Percentiles rank a stretch among this genome's conserved stretches.
Conservation (phyloP, 1,140 invertebrate species). For the Alviniconcha marisindica region DNA sequence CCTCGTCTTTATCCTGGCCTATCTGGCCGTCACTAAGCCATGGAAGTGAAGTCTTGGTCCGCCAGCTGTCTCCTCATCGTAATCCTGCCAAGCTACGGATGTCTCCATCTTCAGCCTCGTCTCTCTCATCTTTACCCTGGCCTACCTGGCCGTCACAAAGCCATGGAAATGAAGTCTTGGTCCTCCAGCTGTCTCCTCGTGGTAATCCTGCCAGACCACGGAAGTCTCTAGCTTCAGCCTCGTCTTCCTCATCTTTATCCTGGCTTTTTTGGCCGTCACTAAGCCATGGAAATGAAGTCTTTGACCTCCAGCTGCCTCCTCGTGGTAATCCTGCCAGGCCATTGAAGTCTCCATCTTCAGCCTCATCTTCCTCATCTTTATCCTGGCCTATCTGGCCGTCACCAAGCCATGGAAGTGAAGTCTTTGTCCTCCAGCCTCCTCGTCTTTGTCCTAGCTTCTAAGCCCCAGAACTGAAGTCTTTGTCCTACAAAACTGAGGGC, state of each 20-base stretch:
- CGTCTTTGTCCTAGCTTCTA: no score
- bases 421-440: no score
- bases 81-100: no score
- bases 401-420: conserved; percentile 34
- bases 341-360: no score
- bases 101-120: conserved; percentile 49
- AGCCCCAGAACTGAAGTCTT: no score
- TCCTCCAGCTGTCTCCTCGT: no score
- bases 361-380: conserved; percentile 41
- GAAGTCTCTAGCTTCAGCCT: no score
- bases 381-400: conserved; percentile 43
- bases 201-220: no score
- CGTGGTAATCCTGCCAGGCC: no score
- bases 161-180: conserved; percentile 36
- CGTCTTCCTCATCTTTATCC: conserved; percentile 36
- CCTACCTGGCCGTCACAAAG: conserved; percentile 38
- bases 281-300: conserved; percentile 33
- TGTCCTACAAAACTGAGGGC: no score
- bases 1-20: conserved; percentile 42
- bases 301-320: no score
- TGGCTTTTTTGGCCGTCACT: conserved; percentile 42
- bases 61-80: no score
- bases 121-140: conserved; percentile 40
- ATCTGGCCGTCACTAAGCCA: conserved; percentile 38
- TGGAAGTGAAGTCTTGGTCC: conserved; percentile 37